Base-by-base conservation (phyloP, 2,113 vertebrate genomes). In the Riparia riparia region DNA sequence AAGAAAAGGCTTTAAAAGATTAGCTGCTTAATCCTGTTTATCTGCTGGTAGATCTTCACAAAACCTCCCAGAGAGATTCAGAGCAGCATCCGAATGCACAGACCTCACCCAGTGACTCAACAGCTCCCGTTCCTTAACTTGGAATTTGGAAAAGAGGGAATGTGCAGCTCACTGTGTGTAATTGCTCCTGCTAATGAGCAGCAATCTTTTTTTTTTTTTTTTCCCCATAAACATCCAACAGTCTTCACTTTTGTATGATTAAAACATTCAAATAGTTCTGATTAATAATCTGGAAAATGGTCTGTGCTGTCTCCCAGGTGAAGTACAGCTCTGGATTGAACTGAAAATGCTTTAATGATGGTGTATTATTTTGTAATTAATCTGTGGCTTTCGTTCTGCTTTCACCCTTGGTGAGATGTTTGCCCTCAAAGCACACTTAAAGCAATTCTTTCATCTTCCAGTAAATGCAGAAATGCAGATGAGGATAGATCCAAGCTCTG, bases 141-240 rank as follows among this genome's bases (percentile, higher is more conserved):
- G 42, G 31, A 61, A 14, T 29, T 2, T 61, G 60, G 81, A 63
- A 26, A 70, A 70, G 47, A 49, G 50, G 42, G 51, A 69, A 8
- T 0, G 0, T 6, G 3, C 45, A 44, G 34, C 47, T 71, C 9
- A 0, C 47, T 64, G 21, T 7, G 0, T 74, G 32, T 66, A 50
- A 78, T 60, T 82, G 34, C 61, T 64, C 39, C 31, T 61, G 29
- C n/a, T 91, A 57, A 87, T 66, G 24, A 91, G 49, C n/a, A 87
- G 26, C 34, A 42, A n/a, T 50, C 42, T 12, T 17, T 73, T 29
- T 64, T 39, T 66, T 29, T 42, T 37, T 37, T 37, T 64, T 39
- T 66, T 29, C 39, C 49, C 49, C 29, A 22, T 76, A 45, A 90
- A 37, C 1, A 4, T 22, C 14, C 37, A 44, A 31, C 10, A 11